phyloP scores from a whole-genome alignment of 2,113 vertebrate species.

The Orientallactaga bullata region DNA sequence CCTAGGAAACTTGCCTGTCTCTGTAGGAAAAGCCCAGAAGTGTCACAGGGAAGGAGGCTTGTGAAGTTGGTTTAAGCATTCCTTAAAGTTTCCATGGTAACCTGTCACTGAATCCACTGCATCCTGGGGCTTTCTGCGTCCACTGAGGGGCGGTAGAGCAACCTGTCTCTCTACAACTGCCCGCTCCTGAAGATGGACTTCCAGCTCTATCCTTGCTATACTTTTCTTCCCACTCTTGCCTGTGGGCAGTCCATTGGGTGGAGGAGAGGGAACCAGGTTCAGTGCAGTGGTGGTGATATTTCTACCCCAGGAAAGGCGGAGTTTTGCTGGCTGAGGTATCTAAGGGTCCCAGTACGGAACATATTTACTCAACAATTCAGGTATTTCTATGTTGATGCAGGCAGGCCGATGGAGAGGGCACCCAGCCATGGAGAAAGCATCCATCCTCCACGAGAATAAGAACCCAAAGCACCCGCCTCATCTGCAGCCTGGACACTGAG shows the following conservation, averaged over 20 bases:
- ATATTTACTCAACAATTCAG: neutral
- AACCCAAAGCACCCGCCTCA: neutral
- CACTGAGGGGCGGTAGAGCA: neutral
- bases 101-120: slow-evolving; percentile 71
- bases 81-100: slow-evolving; percentile 82
- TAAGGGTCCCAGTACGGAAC: neutral
- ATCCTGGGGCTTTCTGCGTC: slow-evolving; percentile 57
- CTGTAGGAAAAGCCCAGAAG: slow-evolving; percentile 69
- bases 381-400: neutral
- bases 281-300: accelerated
- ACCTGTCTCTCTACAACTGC: neutral
- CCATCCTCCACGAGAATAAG: neutral
- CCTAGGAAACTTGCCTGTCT: neutral
- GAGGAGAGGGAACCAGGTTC: neutral
- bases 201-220: neutral
- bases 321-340: neutral
- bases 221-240: neutral
- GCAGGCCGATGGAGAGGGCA: neutral
- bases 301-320: neutral
- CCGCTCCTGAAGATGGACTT: neutral
- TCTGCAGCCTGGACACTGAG: neutral
- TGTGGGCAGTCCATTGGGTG: neutral
- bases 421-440: neutral
- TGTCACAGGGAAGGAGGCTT: slow-evolving; percentile 46
- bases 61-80: slow-evolving; percentile 81